A percentile compares a stretch with the other conserved stretches of the same genome.
Evolutionary conservation across 53 echinoderm and acorn worm genomes (phyloP).

Genomic region (Luidia sarsii): DNA sequence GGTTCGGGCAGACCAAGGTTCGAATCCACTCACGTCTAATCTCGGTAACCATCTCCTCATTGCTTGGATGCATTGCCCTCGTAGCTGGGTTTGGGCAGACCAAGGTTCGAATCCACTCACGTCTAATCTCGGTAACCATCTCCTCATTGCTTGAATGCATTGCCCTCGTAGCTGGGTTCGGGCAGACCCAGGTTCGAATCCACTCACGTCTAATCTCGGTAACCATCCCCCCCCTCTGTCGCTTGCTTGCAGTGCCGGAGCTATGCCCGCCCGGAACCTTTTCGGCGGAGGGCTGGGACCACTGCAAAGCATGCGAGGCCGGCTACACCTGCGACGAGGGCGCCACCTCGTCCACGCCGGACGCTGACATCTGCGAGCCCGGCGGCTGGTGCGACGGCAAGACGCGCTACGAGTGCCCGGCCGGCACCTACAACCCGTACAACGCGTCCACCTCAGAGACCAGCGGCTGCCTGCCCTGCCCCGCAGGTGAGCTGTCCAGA

Average conservation of each 20-base stretch:
- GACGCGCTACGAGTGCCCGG: slow-evolving; percentile 76
- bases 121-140: too few relatives aligned
- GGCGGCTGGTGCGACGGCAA: slow-evolving; percentile 96
- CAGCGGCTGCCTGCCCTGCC: slow-evolving; percentile 72
- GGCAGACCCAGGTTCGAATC: too few relatives aligned
- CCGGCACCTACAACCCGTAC: slow-evolving; percentile 88
- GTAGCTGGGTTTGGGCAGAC: too few relatives aligned
- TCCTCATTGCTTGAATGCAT: too few relatives aligned
- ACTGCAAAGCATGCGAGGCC: slow-evolving; percentile 71
- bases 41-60: too few relatives aligned
- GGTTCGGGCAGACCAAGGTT: too few relatives aligned
- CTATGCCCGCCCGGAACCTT: slow-evolving; percentile 87
- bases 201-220: too few relatives aligned
- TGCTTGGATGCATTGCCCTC: too few relatives aligned
- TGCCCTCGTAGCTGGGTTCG: too few relatives aligned
- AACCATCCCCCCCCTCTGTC: too few relatives aligned
- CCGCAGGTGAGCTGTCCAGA: slow-evolving; percentile 70
- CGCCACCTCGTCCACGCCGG: slow-evolving; percentile 66
- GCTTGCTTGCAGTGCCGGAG: slow-evolving; percentile 87
- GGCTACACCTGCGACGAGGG: slow-evolving; percentile 96
- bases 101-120: too few relatives aligned
- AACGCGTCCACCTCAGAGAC: slow-evolving; percentile 68
- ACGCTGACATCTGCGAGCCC: slow-evolving; percentile 79
- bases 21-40: too few relatives aligned
- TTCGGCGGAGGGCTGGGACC: slow-evolving; percentile 71